Evolutionary conservation across 2,888 invertebrate genomes (phyloP).

Genomic region (Caenorhabditis zanzibari): DNA sequence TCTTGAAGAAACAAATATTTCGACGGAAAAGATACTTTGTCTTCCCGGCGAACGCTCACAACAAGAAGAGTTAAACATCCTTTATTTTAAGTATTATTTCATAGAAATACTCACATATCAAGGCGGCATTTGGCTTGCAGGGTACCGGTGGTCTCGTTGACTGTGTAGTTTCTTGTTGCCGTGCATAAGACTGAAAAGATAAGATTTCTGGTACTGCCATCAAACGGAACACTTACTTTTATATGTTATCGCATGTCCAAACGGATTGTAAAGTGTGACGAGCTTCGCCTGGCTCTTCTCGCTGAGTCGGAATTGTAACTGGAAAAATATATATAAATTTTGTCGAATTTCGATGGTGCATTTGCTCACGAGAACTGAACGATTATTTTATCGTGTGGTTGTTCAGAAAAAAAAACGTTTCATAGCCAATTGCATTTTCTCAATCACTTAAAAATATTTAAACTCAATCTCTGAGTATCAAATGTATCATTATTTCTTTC

Average conservation of each 20-base stretch:
- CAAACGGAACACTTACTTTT: slow-evolving; percentile 56
- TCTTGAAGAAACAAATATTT: no score
- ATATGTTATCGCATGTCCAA: slow-evolving; percentile 64
- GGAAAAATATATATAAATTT: not conserved
- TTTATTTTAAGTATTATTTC: no score
- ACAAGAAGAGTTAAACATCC: no score
- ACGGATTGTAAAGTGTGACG: slow-evolving; percentile 72
- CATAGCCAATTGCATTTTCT: no score
- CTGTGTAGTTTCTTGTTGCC: slow-evolving; percentile 65
- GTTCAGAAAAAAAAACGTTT: no score
- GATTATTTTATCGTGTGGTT: no score
- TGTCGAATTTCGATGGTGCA: not conserved
- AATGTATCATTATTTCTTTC: no score
- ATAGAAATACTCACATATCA: slow-evolving; percentile 74
- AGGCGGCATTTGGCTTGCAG: slow-evolving; percentile 66
- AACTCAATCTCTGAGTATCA: no score
- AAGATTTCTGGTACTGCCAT: not conserved
- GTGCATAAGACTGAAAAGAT: slow-evolving; percentile 70
- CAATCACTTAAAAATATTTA: no score
- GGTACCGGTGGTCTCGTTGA: slow-evolving; percentile 60
- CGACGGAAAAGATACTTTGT: no score
- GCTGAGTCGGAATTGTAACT: slow-evolving; percentile 61
- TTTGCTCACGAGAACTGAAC: no score
- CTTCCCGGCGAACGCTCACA: no score
- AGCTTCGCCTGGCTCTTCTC: slow-evolving; percentile 60